Evolutionary conservation across 2,888 invertebrate genomes (phyloP).

Genomic region (Eristalis arbustorum): DNA sequence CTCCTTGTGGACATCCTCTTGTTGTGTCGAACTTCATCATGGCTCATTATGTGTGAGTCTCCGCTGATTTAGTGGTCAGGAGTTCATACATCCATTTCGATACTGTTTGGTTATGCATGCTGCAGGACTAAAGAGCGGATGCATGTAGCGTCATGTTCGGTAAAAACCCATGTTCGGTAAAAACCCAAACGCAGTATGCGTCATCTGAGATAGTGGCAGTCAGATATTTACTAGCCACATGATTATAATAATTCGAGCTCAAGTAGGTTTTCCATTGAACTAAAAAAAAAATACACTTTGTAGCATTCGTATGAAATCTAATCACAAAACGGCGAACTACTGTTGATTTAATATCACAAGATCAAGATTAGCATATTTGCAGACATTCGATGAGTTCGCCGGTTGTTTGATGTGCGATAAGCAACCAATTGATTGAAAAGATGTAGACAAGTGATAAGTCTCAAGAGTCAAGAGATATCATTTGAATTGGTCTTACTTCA

Average conservation of each 20-base stretch:
- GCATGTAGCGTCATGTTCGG: too few relatives aligned
- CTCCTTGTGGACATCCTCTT: too few relatives aligned
- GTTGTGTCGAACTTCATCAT: too few relatives aligned
- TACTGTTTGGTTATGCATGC: too few relatives aligned
- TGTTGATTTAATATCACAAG: background rate
- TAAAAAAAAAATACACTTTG: background rate
- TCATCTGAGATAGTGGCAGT: too few relatives aligned
- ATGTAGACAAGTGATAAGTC: slow-evolving; percentile 4
- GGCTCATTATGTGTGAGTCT: too few relatives aligned
- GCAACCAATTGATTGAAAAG: background rate
- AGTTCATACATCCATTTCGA: too few relatives aligned
- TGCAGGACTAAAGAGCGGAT: too few relatives aligned
- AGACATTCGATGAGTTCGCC: slow-evolving; percentile 1
- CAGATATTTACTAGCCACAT: too few relatives aligned
- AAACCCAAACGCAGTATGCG: too few relatives aligned
- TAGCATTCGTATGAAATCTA: background rate
- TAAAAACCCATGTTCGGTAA: too few relatives aligned
- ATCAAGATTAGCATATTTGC: slow-evolving; percentile 5
- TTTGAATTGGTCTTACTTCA: background rate
- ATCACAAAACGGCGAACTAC: background rate
- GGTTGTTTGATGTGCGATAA: background rate
- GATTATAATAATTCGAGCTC: background rate
- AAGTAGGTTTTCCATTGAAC: background rate
- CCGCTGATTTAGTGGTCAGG: too few relatives aligned
- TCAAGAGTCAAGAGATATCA: slow-evolving; percentile 1